phyloP scores from a whole-genome alignment of 2,797 vertebrate species.

The Lacerta viridis region DNA sequence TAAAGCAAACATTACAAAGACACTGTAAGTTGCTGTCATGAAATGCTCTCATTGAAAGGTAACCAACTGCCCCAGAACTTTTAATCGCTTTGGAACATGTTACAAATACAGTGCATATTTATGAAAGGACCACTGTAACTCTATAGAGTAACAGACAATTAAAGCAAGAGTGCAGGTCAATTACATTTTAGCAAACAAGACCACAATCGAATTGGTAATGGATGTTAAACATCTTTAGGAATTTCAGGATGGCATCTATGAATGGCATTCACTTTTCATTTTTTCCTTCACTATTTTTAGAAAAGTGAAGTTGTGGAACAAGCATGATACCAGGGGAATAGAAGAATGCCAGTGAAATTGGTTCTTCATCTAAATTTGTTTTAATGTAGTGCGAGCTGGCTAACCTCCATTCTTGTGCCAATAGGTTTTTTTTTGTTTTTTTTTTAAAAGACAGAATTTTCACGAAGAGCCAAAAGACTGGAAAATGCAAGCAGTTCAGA shows the following conservation, averaged over 20 bases:
- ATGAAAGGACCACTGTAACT: conserved; percentile 47
- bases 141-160: conserved; percentile 45
- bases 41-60: background rate
- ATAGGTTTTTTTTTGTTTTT: conserved; percentile 25
- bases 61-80: background rate
- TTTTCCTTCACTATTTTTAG: conserved; percentile 76
- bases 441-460: conserved; percentile 73
- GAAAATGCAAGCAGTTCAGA: conserved; percentile 66
- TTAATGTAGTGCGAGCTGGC: conserved; percentile 78
- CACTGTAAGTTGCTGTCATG: background rate
- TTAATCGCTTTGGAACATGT: background rate
- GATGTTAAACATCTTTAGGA: conserved; percentile 65
- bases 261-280: conserved; percentile 60
- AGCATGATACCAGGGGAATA: conserved; percentile 77
- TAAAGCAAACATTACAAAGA: background rate
- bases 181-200: conserved; percentile 34
- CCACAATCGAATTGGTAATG: conserved; percentile 42
- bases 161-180: conserved; percentile 43
- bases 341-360: conserved; percentile 79
- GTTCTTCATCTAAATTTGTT: conserved; percentile 78
- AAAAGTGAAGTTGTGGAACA: conserved; percentile 78
- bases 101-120: conserved; percentile 36
- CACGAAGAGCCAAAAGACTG: conserved; percentile 68
- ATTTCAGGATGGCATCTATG: conserved; percentile 64
- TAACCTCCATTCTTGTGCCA: conserved; percentile 79